Conservation (phyloP, 2,888 invertebrate species). For the Cheilosia pagana region DNA sequence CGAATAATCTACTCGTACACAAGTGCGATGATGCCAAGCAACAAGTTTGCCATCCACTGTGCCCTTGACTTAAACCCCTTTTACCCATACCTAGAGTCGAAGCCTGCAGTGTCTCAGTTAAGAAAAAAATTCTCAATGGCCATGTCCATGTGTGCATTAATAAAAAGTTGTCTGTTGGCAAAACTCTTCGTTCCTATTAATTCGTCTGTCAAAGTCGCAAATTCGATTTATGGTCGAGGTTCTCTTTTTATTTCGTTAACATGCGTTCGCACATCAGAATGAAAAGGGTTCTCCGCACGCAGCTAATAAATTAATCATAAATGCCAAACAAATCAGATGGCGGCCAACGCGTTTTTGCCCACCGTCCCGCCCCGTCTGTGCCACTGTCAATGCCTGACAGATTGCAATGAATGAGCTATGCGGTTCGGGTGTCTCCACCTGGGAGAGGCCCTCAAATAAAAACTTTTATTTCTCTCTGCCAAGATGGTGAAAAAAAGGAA, state of each 20-base stretch:
- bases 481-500: slow-evolving; percentile 16
- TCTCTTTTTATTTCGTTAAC: not conserved
- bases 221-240: slow-evolving; percentile 49
- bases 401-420: slow-evolving; percentile 52
- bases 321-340: slow-evolving; percentile 59
- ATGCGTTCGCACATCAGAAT: not conserved
- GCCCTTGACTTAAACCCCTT: too few relatives aligned
- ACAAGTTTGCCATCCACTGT: too few relatives aligned
- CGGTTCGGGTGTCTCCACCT: slow-evolving; percentile 51
- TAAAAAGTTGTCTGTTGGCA: not conserved
- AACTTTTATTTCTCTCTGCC: slow-evolving; percentile 30
- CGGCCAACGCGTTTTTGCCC: slow-evolving; percentile 2
- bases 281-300: slow-evolving; percentile 49
- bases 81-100: too few relatives aligned
- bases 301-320: slow-evolving; percentile 70
- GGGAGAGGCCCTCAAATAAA: slow-evolving; percentile 40
- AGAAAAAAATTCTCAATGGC: too few relatives aligned
- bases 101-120: too few relatives aligned
- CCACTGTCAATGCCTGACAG: slow-evolving; percentile 62
- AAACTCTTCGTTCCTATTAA: slow-evolving; percentile 52
- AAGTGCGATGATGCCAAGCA: too few relatives aligned
- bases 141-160: too few relatives aligned
- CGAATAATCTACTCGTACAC: too few relatives aligned
- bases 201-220: slow-evolving; percentile 48
- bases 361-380: not conserved